These are phyloP conservation scores for Eonycteris spelaea DNA, from an alignment of 2,113 vertebrate species.

Conservation along the genomic window DNA sequence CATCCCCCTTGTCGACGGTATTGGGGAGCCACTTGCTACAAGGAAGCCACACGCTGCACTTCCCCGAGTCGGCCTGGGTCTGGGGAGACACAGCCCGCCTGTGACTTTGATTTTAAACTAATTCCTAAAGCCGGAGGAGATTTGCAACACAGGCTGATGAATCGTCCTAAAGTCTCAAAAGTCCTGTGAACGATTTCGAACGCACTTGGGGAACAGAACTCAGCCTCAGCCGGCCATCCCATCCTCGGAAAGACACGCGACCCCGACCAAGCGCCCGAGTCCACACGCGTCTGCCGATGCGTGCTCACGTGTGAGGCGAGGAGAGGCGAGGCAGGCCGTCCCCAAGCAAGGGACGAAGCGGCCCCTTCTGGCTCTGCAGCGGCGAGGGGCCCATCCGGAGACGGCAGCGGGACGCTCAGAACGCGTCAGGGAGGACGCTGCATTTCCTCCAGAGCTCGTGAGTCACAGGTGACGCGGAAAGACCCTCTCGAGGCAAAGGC, in stretches of 20 bases:
- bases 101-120: slow-evolving; percentile 69
- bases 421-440: neutral
- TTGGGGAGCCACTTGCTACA: neutral
- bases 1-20: neutral
- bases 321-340: no score
- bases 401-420: rapidly evolving
- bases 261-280: rapidly evolving
- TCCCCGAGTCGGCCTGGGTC: neutral
- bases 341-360: rapidly evolving
- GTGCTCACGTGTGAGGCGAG: rapidly evolving
- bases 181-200: slow-evolving; percentile 50
- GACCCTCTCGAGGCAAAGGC: neutral
- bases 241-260: rapidly evolving
- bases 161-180: neutral
- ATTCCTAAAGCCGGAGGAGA: slow-evolving; percentile 57
- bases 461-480: rapidly evolving
- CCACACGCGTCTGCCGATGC: no score
- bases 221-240: neutral
- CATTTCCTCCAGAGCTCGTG: neutral
- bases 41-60: neutral
- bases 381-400: neutral
- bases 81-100: slow-evolving; percentile 57
- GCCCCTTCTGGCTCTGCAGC: neutral
- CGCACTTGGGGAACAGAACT: neutral
- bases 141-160: slow-evolving; percentile 34